Evolutionary conservation across 2,797 vertebrate species (phyloP), one percentile per base, ranked within the genome.

Genomic region (Phylloscopus collybita): DNA sequence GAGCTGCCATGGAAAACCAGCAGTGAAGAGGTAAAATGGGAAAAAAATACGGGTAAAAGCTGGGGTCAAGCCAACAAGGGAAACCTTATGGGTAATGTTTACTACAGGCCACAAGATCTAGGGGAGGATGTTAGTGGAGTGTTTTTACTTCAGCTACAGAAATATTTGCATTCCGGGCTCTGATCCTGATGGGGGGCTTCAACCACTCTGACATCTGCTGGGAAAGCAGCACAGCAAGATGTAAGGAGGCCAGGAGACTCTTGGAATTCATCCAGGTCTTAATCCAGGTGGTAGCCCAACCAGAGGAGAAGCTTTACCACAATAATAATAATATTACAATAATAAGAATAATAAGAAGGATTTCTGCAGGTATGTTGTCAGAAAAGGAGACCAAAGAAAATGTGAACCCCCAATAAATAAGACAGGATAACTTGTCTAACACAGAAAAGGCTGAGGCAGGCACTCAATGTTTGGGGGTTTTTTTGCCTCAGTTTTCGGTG

Each of bases 41-140:
- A 44, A 59, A 74, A 69, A 18, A 2, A 5, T 32, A 25, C 18
- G 4, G 13, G 2, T 20, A 30, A 74, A 74, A 50, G 4, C 0
- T 11, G 12, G 5, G 17, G 9, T 15, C 20, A 16, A 64, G 9
- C 4, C 26, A 32, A 36, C 22, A n/a, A 76, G n/a, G 27, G 11
- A 54, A 82, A 49, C 20, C 5, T 81, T 11, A 1, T 32, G 21
- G 44, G 0, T 75, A 27, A 15, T 40, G 9, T 45, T 61, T n/a
- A 20, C 19, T n/a, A 29, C 29, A 76, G 40, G 34, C 29, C 44
- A 32, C 10, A 9, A 53, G 15, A 36, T 19, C 19, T 47, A 45
- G 21, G 29, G 30, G 21, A 60, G 29, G 47, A 4, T 53, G 12
- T 38, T 67, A 47, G 40, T 53, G 20, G 40, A 34, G 10, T 5